Evolutionary conservation across 2,797 vertebrate species (phyloP).

Genomic region (Rhincodon typus): DNA sequence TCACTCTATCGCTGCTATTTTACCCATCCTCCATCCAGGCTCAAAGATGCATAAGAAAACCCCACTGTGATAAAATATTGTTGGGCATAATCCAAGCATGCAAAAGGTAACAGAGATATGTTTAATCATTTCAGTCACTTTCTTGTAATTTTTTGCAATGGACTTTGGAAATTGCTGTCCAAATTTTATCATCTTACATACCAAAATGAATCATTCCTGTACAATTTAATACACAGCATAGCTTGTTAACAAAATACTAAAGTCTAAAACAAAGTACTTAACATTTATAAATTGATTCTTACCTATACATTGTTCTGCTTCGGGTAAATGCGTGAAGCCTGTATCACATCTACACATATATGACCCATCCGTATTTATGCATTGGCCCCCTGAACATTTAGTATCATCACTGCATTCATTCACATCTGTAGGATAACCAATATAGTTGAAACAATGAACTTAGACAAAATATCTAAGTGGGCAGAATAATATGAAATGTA

Average conservation of each 20-base stretch:
- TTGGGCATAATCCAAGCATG: neutral
- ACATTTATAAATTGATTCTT: conserved; percentile 32
- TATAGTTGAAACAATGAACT: neutral
- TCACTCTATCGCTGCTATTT: too few species aligned
- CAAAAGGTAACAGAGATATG: too few species aligned
- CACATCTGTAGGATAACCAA: conserved; percentile 47
- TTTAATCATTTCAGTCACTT: too few species aligned
- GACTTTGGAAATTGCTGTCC: neutral
- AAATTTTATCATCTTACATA: neutral
- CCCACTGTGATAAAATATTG: neutral
- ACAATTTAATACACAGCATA: neutral
- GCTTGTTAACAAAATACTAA: neutral
- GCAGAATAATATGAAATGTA: neutral
- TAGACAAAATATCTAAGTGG: neutral
- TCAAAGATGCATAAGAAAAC: too few species aligned
- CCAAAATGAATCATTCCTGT: neutral
- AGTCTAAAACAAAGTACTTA: neutral
- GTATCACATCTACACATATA: conserved; percentile 59
- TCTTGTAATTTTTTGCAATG: neutral
- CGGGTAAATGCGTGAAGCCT: conserved; percentile 56
- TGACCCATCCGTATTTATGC: conserved; percentile 57
- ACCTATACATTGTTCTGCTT: conserved; percentile 60
- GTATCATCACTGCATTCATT: conserved; percentile 58
- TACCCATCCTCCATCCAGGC: too few species aligned
- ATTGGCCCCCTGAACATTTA: conserved; percentile 53